phyloP scores from a whole-genome alignment of 1,140 invertebrate species.

The Wasmannia auropunctata region DNA sequence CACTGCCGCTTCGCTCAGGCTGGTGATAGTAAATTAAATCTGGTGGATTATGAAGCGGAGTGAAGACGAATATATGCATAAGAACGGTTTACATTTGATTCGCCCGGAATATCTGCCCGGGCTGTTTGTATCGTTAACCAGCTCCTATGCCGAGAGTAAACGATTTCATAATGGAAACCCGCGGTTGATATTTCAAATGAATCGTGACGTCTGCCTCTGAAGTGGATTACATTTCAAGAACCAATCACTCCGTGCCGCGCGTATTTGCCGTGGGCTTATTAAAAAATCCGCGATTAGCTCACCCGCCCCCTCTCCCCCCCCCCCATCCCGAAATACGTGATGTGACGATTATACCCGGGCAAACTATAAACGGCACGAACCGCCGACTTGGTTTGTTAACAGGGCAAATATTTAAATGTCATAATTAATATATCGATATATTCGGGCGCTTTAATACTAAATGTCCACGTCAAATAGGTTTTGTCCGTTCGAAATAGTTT shows the following conservation, averaged over 20 bases:
- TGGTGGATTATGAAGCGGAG: conserved; percentile 65
- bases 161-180: conserved; percentile 73
- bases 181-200: conserved; percentile 64
- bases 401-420: conserved; percentile 38
- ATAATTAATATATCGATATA: conserved; percentile 43
- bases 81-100: conserved; percentile 74
- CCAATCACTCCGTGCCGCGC: conserved; percentile 32
- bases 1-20: not conserved
- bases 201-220: conserved; percentile 55
- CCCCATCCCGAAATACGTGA: conserved; percentile 45
- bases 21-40: conserved; percentile 70
- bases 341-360: conserved; percentile 20
- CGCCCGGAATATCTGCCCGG: conserved; percentile 46
- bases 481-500: not conserved
- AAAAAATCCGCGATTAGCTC: conserved; percentile 47
- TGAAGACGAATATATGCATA: conserved; percentile 62
- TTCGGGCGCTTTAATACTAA: conserved; percentile 3
- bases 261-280: conserved; percentile 47
- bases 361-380: conserved; percentile 41
- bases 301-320: too few species aligned
- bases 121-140: conserved; percentile 67
- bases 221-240: conserved; percentile 60
- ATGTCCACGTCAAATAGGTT: not conserved
- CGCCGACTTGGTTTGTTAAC: conserved; percentile 25
- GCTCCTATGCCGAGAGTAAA: conserved; percentile 52